A percentile compares a stretch with the other conserved stretches of the same genome.
phyloP scores from a whole-genome alignment of 2,888 invertebrate genomes.

The Anthophora plumipes region DNA sequence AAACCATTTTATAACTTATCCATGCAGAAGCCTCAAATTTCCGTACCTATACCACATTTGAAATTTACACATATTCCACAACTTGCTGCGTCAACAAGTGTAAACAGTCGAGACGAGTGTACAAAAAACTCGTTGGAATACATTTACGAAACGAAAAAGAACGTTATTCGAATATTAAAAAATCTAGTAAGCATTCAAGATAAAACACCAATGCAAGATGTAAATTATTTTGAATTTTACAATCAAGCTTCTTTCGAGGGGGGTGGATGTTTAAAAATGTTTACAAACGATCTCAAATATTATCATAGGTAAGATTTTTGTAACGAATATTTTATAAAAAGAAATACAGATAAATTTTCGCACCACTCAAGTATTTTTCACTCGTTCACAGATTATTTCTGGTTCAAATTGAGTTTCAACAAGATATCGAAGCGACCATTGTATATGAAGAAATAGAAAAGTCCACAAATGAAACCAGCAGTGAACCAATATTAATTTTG shows the following conservation, averaged over 20 bases:
- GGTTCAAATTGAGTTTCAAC: conserved; percentile 74
- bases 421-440: conserved; percentile 77
- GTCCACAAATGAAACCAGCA: neutral
- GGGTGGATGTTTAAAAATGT: conserved; percentile 80
- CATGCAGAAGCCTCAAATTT: conserved; percentile 77
- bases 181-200: conserved; percentile 46
- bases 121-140: conserved; percentile 55
- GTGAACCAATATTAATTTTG: conserved; percentile 67
- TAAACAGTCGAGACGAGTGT: conserved; percentile 21
- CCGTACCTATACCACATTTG: conserved; percentile 73
- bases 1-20: conserved; percentile 79
- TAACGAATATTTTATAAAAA: neutral
- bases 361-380: neutral
- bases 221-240: conserved; percentile 76
- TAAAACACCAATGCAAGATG: conserved; percentile 40
- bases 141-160: conserved; percentile 76
- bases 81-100: conserved; percentile 20
- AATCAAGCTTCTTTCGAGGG: conserved; percentile 79
- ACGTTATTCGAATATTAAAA: conserved; percentile 61
- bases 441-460: conserved; percentile 66
- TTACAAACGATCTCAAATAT: conserved; percentile 68
- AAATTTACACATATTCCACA: conserved; percentile 70
- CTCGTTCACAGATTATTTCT: conserved; percentile 76
- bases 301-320: conserved; percentile 77
- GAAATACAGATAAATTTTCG: neutral